Base-by-base conservation (phyloP, 2,888 invertebrate genomes). In the Dugesia japonica region DNA sequence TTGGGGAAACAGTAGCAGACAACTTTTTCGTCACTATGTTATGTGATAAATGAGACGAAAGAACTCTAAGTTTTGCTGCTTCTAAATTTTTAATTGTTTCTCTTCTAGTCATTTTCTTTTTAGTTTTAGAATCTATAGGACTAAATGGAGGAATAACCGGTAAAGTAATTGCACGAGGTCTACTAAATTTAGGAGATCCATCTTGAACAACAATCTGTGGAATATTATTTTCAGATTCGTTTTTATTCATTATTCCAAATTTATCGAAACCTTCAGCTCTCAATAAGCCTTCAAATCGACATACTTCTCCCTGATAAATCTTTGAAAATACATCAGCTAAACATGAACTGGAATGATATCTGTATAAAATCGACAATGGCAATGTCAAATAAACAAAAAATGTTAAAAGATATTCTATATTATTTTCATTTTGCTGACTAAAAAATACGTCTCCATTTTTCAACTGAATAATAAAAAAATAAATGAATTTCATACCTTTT, bases 291-390 rank as follows among this genome's bases (percentile, higher is more conserved):
- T 77, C 77, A 42, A 77, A 77, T 42, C 77, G 1, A n/a, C 42
- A 42, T 7, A 77, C 71, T 42, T 77, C 77, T 7, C 26, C 77
- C 38, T 77, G 75, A 42, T 77, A 77, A 42, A 77, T 31, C 42
- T 77, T 77, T 17, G 74, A 42, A 26, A 76, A 77, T 9, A 38
- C 42, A 26, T 77, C 74, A 20, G 77, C 76, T 26, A 77, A 27
- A 73, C 77, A 77, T 4, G 76, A 56, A 76, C 33, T 76, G 7
- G 74, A 76, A 73, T 77, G 77, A 71, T 77, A 77, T n/a, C 77
- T 76, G 28, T 77, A 77, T 1, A 77, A 56, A 28, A 77, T 31
- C 26, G 75, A 76, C 20, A 77, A 20, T 77, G 77, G 77, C 26
- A 76, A 28, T 1, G 77, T 73, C 4, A 75, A 42, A 27, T 42